Evolutionary conservation across 2,797 vertebrate genomes (phyloP).

Genomic region (Gephyroberyx darwinii): DNA sequence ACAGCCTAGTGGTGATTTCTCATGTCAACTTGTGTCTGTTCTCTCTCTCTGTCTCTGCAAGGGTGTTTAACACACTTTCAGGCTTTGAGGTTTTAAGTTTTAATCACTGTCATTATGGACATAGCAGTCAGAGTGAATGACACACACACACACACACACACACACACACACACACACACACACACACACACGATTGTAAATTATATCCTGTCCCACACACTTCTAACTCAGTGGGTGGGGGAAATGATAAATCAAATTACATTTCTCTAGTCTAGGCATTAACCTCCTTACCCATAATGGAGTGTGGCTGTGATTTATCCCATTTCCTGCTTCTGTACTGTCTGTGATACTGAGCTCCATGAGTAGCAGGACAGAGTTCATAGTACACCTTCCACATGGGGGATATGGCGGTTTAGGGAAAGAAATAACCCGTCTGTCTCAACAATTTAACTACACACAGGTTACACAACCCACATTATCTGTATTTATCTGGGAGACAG

Average conservation of each 20-base stretch:
- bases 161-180: constrained; percentile 21
- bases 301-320: constrained; percentile 56
- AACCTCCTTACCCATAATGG: constrained; percentile 47
- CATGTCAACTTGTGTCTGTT: no score
- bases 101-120: no score
- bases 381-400: not conserved
- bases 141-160: not conserved
- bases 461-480: constrained; percentile 31
- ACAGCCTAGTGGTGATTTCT: no score
- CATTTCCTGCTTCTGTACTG: constrained; percentile 52
- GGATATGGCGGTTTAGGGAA: not conserved
- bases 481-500: constrained; percentile 37
- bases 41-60: no score
- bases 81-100: no score
- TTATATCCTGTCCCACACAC: constrained; percentile 44
- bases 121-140: no score
- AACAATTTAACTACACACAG: constrained; percentile 49
- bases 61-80: no score
- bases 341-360: constrained; percentile 9
- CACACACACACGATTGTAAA: constrained; percentile 5
- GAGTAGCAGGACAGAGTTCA: not conserved
- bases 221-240: constrained; percentile 41
- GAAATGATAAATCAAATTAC: constrained; percentile 56
- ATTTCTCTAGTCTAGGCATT: constrained; percentile 43
- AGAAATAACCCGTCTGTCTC: constrained; percentile 10